Percentiles rank a stretch among this genome's conserved stretches.
Evolutionary conservation across 1,140 invertebrate species (phyloP).

Genomic region (Homarus americanus): DNA sequence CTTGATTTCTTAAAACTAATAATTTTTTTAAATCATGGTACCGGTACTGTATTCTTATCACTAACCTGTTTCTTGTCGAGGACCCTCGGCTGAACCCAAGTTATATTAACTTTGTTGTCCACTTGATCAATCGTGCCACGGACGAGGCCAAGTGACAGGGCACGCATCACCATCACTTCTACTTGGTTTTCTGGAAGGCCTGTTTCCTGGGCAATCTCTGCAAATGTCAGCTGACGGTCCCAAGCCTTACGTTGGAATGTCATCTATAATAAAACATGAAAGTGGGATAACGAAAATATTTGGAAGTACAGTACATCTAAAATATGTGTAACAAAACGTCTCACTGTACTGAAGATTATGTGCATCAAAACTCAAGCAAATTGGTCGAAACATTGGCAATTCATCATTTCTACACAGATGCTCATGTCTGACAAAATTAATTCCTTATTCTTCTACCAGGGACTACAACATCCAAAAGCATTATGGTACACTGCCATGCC

Average conservation of each 20-base stretch:
- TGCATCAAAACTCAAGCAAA: too few species aligned
- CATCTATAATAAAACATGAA: conserved; percentile 80
- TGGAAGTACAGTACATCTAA: background rate
- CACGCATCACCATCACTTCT: conserved; percentile 98
- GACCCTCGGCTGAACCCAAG: conserved; percentile 95
- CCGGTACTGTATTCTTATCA: background rate
- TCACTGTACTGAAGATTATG: too few species aligned
- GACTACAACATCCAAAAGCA: too few species aligned
- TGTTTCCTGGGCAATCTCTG: conserved; percentile 87
- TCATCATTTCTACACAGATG: too few species aligned
- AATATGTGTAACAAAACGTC: background rate
- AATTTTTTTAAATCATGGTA: background rate
- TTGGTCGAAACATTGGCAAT: too few species aligned
- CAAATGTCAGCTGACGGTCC: conserved; percentile 90
- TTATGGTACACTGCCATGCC: too few species aligned
- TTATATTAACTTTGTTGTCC: conserved; percentile 87
- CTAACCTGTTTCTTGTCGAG: conserved; percentile 84
- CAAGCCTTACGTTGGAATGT: conserved; percentile 85
- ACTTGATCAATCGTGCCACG: conserved; percentile 98
- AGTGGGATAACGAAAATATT: background rate
- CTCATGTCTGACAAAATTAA: too few species aligned
- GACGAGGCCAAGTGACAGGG: conserved; percentile 95
- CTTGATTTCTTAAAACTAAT: background rate
- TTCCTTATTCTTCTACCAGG: too few species aligned
- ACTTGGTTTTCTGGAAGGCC: conserved; percentile 83